These are phyloP conservation scores for Phoxinus phoxinus DNA, from an alignment of 2,113 vertebrate genomes.

Conservation along the genomic window DNA sequence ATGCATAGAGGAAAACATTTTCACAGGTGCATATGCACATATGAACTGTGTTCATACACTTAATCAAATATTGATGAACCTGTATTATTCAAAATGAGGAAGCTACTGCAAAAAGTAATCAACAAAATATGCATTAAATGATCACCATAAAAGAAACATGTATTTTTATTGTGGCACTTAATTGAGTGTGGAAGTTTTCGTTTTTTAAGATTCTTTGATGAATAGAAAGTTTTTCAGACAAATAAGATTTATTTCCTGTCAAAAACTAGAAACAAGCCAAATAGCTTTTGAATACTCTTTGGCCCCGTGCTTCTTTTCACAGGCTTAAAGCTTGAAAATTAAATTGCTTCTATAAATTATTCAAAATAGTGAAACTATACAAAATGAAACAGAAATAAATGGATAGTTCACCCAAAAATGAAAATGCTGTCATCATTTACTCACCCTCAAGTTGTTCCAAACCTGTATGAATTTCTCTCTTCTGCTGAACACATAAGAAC, in stretches of 20 bases:
- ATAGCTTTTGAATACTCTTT: not conserved
- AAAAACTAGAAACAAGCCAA: not conserved
- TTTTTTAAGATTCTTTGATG: no score
- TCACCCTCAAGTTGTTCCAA: no score
- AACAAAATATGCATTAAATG: not conserved
- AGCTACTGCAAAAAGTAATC: not conserved
- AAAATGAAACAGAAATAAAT: not conserved
- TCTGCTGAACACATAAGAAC: no score
- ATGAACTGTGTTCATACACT: not conserved
- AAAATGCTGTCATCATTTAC: not conserved
- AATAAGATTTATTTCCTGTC: not conserved
- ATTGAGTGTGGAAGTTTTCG: no score
- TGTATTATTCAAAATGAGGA: not conserved
- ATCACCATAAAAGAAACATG: no score
- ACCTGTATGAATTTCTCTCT: no score
- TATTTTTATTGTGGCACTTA: no score
- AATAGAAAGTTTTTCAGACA: not conserved
- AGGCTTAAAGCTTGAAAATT: not conserved
- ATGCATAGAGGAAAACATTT: not conserved
- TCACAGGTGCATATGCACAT: not conserved
- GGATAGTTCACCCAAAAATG: not conserved
- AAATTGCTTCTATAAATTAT: not conserved
- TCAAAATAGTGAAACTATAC: not conserved
- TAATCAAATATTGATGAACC: not conserved
- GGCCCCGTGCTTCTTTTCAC: not conserved